Evolutionary conservation across 35 echinoderm and acorn worm species (phyloP), one percentile per base, ranked within the genome.

Genomic region (Heliocidaris tuberculata): DNA sequence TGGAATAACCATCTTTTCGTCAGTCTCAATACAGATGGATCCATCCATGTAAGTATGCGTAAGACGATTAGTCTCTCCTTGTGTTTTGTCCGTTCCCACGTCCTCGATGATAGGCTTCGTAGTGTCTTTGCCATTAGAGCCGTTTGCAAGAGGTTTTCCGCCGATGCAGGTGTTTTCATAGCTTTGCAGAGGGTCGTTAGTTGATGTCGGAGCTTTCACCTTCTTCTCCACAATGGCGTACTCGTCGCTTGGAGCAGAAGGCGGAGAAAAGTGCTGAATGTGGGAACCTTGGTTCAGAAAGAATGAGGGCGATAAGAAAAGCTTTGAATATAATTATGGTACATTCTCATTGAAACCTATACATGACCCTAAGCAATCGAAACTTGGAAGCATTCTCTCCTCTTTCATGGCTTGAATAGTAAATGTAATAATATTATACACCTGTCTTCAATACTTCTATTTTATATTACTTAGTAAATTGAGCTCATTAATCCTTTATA

Each of bases 21-120:
- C 16, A 0, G 31, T 47, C 87, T 89, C 31, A 1, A 17, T 5
- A 89, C 31, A 48, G 24, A 32, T 13, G 91, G 50, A 48, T 48
- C 91, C 49, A 50, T 93, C 91, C 91, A 93, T 93, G 91, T 93
- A 93, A 48, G 91, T 93, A n/a, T 93, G 91, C 15, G 91, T 93
- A 15, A 93, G 91, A 9, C 2, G 10, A 52, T 93, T 93, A 24
- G n/a, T 19, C 48, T 93, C 27, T 56, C 24, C 21, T 93, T 31
- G 48, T 49, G 31, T 19, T 59, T 93, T 11, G 50, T 56, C 48
- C 30, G 31, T 49, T 52, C 48, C 29, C 9, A 13, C 7, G 29
- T 48, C 87, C 16, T 85, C 4, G 70, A 85, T 16, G n/a, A 19
- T 85, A 85, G 70, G n/a, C n/a, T 85, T 29, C 70, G n/a, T 4